Conservation (phyloP, 2,888 invertebrate species). For the Lutraria lutraria region DNA sequence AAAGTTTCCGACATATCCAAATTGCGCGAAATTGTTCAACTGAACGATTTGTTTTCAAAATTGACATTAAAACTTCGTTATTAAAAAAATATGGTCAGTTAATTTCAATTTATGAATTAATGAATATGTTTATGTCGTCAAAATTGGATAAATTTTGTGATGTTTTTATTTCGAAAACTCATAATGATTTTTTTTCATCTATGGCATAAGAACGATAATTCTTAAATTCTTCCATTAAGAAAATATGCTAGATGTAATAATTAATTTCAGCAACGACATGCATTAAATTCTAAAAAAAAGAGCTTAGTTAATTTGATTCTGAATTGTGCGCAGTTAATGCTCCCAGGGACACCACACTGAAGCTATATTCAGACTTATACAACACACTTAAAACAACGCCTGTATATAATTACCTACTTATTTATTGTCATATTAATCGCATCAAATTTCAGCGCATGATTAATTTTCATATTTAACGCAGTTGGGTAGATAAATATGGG, state of each 20-base stretch:
- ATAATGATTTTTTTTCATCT: no score
- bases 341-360: neutral
- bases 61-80: no score
- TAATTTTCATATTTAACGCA: neutral
- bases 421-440: conserved; percentile 13
- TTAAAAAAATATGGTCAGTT: no score
- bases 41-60: no score
- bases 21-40: no score
- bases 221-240: neutral
- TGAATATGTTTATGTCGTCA: no score
- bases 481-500: neutral
- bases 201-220: neutral
- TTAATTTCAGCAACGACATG: neutral
- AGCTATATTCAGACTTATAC: neutral
- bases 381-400: conserved; percentile 15
- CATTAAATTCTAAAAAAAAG: neutral
- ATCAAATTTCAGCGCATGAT: conserved; percentile 9
- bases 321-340: neutral
- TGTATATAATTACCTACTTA: neutral
- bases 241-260: neutral
- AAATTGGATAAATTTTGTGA: no score
- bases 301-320: neutral
- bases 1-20: no score
- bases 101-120: no score
- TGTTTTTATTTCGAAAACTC: no score